Base-by-base conservation (phyloP, 2,888 invertebrate genomes). In the Mesoligia furuncula region DNA sequence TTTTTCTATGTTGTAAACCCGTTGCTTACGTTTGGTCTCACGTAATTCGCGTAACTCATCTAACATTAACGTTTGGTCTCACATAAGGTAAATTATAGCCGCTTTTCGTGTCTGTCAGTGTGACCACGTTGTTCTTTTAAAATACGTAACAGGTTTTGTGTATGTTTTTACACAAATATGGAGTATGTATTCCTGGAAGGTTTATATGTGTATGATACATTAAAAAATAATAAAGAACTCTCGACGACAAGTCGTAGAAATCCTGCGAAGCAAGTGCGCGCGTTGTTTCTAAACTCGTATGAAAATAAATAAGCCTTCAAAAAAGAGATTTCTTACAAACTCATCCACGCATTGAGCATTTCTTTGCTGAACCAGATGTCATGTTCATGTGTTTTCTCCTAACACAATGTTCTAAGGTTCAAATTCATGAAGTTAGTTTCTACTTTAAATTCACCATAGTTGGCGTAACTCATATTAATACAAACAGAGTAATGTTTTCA, bases 401-500 rank as follows among this genome's bases (percentile, higher is more conserved):
- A 15, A n/a, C 9, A 27, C n/a, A 27, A 59, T 59, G 8, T 17
- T 8, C 8, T 61, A 17, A 8, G 1, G 17, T 27, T 59, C 17
- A 59, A 27, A 59, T 17, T 20, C 11, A 62, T 67, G 13, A 31
- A 48, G 5, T 54, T 68, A 17, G 24, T 57, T 69, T 1, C 36
- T 11, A 36, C 1, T 69, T 69, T 59, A n/a, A 36, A 69, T 61
- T 24, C 9, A 7, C 1, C 48, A 20, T 54, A 45, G 51, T 59
- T 59, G 42, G 2, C 31, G 20, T 11, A 51, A 66, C 17, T 59
- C 24, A 27, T 64, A 67, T 31, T 42, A 70, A 65, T 61, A 48
- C 59, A 66, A 76, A 85, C 80, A 42, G 31, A 59, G 42, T 1
- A 27, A 67, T 39, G 39, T 79, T 79, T 69, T 36, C 68, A 84